phyloP scores from a whole-genome alignment of 2,797 vertebrate genomes.

The Pipistrellus pygmaeus region DNA sequence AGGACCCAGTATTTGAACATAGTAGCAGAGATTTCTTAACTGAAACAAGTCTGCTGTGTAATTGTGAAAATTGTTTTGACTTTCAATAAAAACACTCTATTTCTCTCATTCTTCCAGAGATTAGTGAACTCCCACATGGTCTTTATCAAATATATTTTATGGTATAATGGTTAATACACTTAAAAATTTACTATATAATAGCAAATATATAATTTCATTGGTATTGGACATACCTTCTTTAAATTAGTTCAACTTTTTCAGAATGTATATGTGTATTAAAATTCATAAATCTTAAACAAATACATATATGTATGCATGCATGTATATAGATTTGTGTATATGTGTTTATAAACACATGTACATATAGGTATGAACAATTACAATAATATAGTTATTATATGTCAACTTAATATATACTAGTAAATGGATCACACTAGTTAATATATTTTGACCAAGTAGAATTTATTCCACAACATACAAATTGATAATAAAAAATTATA shows the following conservation, averaged over 20 bases:
- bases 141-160: neutral
- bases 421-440: neutral
- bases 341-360: neutral
- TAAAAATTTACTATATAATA: neutral
- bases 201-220: neutral
- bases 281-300: neutral
- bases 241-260: neutral
- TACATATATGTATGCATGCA: neutral
- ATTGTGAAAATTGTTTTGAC: neutral
- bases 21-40: neutral
- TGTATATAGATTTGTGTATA: neutral
- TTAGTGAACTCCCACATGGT: neutral
- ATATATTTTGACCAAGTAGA: neutral
- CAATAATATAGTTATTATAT: neutral
- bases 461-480: neutral
- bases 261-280: neutral
- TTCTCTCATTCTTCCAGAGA: neutral
- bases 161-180: neutral
- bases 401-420: neutral
- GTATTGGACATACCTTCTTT: neutral
- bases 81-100: neutral
- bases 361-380: neutral
- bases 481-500: neutral
- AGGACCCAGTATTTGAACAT: neutral
- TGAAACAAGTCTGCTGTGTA: neutral